phyloP scores from a whole-genome alignment of 1,140 invertebrate species.

The Rhyacophila brunnea region DNA sequence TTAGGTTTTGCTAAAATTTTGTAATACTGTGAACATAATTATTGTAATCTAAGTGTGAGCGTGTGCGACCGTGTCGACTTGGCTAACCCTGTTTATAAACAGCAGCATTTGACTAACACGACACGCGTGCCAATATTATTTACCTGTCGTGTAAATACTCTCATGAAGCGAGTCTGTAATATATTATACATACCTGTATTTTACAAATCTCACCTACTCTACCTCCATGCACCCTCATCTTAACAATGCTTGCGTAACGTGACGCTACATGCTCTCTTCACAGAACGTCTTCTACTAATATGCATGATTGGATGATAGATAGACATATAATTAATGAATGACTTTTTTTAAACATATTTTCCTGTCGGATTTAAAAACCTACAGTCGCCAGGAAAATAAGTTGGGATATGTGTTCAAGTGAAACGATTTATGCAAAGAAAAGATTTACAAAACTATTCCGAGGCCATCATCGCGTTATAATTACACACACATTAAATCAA shows the following conservation, averaged over 20 bases:
- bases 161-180: not conserved
- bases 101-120: slow-evolving; percentile 33
- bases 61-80: slow-evolving; percentile 6
- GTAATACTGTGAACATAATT: not conserved
- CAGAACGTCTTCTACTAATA: slow-evolving; percentile 31
- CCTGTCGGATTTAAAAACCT: too few relatives aligned
- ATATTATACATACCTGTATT: not conserved
- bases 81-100: slow-evolving; percentile 32
- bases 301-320: slow-evolving; percentile 23
- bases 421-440: too few relatives aligned
- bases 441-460: too few relatives aligned
- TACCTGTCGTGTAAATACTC: too few relatives aligned
- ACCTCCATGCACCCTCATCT: slow-evolving; percentile 31
- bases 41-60: slow-evolving; percentile 1
- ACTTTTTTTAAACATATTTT: too few relatives aligned
- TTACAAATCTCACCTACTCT: slow-evolving; percentile 32
- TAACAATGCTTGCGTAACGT: slow-evolving; percentile 34
- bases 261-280: slow-evolving; percentile 15
- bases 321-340: not conserved
- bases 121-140: not conserved
- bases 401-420: too few relatives aligned
- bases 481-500: too few relatives aligned
- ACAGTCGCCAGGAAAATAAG: too few relatives aligned
- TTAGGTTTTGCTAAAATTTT: not conserved
- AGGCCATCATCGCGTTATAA: too few relatives aligned